These are phyloP conservation scores for Bombus pyrosoma DNA, from an alignment of 1,140 invertebrate species.

Conservation along the genomic window DNA sequence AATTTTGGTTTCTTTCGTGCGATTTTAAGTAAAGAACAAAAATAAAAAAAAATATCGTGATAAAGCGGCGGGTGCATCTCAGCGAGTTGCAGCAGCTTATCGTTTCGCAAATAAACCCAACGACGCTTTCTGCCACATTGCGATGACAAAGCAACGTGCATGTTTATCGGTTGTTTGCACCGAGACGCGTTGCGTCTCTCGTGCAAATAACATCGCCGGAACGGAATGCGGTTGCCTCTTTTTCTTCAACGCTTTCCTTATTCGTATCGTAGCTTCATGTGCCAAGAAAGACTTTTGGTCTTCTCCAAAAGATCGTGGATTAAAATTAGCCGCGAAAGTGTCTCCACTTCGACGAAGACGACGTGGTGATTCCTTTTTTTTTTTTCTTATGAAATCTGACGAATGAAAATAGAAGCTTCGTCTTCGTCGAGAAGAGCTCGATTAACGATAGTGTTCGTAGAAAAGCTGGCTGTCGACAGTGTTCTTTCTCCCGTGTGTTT, in stretches of 20 bases:
- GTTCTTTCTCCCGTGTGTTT: neutral
- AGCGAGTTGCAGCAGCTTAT: constrained; percentile 41
- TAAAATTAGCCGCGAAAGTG: constrained; percentile 24
- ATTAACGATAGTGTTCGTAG: constrained; percentile 7
- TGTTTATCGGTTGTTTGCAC: constrained; percentile 68
- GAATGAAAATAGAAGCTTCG: constrained; percentile 26
- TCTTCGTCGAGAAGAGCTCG: neutral
- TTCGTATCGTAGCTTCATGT: constrained; percentile 38
- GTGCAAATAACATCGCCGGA: constrained; percentile 58
- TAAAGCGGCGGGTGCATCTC: constrained; percentile 35
- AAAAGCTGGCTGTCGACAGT: neutral
- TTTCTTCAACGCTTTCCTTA: constrained; percentile 56
- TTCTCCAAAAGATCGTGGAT: constrained; percentile 19
- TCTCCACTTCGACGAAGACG: neutral
- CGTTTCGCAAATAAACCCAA: constrained; percentile 63
- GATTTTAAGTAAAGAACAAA: neutral
- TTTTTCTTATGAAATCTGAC: constrained; percentile 24
- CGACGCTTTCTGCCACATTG: constrained; percentile 35
- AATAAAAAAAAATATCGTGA: constrained; percentile 5
- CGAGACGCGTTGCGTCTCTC: constrained; percentile 45
- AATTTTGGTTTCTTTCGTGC: neutral
- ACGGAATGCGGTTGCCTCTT: constrained; percentile 61
- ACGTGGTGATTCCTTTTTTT: neutral
- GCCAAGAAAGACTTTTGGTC: constrained; percentile 27
- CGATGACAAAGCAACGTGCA: constrained; percentile 66